Evolutionary conservation across 2,113 vertebrate species (phyloP).

Genomic region (Cephalopterus ornatus): DNA sequence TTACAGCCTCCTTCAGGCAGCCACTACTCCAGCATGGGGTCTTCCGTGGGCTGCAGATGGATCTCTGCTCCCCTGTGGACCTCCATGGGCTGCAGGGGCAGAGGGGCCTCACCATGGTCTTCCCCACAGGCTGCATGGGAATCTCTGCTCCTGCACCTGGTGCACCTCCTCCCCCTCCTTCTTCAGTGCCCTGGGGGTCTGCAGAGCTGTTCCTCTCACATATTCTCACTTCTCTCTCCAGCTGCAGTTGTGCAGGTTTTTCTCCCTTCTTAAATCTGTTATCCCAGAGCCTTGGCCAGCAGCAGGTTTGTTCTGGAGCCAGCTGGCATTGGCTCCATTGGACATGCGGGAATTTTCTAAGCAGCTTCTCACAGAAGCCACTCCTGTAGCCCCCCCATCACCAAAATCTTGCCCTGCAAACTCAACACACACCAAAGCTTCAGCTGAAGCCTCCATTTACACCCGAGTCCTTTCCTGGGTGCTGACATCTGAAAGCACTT

Average conservation of each 20-base stretch:
- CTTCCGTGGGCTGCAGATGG: background rate
- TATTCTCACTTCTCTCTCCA: background rate
- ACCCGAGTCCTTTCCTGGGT: background rate
- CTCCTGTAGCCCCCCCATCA: background rate
- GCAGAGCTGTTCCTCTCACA: background rate
- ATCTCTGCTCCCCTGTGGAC: background rate
- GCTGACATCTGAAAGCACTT: slow-evolving; percentile 22
- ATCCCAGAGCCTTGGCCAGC: background rate
- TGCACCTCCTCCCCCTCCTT: background rate
- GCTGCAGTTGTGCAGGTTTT: background rate
- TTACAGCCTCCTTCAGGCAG: background rate
- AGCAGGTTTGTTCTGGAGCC: background rate
- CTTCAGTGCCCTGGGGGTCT: background rate
- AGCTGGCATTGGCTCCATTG: background rate
- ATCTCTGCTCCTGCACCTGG: background rate
- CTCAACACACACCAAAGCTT: background rate
- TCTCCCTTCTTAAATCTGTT: background rate
- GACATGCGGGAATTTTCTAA: background rate
- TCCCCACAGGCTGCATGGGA: background rate
- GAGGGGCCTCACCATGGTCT: background rate
- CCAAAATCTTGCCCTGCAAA: background rate
- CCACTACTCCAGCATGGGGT: background rate
- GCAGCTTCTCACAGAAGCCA: background rate
- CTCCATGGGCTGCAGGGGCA: background rate
- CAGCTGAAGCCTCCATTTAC: slow-evolving; percentile 10